Base-by-base conservation (phyloP, 2,888 invertebrate species). In the Chalcosyrphus nemorum region DNA sequence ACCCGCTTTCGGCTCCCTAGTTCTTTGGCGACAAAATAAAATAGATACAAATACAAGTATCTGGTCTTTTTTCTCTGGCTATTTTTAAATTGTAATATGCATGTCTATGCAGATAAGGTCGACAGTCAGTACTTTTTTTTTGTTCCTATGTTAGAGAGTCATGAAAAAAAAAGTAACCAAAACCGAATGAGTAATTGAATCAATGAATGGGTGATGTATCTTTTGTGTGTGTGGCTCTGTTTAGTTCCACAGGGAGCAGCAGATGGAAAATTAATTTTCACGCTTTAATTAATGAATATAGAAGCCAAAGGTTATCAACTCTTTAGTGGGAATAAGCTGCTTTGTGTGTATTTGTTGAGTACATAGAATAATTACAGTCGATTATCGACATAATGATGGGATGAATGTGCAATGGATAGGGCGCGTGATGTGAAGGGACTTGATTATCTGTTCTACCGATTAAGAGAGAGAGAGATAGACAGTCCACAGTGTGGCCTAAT, bases 211-310 rank as follows among this genome's bases (percentile, higher is more conserved):
- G 32, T 54, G 52, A 70, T 59, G 57, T 19, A 38, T 56, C 52
- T 35, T 15, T 56, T 32, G n/a, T n/a, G n/a, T 38, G 4, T 52
- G 43, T 29, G 7, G 24, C 24, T 50, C 7, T 19, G 21, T 27
- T 57, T 63, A 41, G 56, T 35, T 63, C n/a, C 35, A 41, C 41
- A 27, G n/a, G n/a, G n/a, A n/a, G n/a, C n/a, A n/a, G n/a, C n/a
- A n/a, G 57, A 29, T 81, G 70, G 63, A 57, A 70, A 76, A 81
- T 70, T 81, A 76, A 81, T 81, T 81, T 81, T 17, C 43, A 81
- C 52, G 70, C 70, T 76, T 76, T 35, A 81, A 81, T 81, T 76
- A 57, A 76, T 76, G 81, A 52, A 57, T 29, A 56, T 27, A 15
- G 32, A n/a, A 57, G 50, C 9, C 57, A 81, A 63, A 76, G 81